Evolutionary conservation across 1,140 invertebrate genomes (phyloP).

Genomic region (Andricus grossulariae): DNA sequence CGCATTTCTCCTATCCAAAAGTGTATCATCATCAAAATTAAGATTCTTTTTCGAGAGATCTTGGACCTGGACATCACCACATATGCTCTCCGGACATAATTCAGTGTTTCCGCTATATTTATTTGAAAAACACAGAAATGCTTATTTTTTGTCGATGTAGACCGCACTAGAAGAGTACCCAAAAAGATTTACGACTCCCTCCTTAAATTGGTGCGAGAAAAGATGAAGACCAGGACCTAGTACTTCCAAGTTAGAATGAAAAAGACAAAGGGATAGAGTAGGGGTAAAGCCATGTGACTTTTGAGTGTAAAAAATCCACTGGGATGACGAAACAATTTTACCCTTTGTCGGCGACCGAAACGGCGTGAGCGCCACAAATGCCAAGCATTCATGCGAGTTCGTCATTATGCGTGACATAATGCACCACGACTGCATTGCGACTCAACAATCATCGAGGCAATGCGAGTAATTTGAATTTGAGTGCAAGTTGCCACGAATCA

Average conservation of each 20-base stretch:
- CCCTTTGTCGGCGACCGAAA: conserved; percentile 33
- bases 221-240: not conserved
- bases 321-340: conserved; percentile 39
- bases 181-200: too few species aligned
- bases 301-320: not conserved
- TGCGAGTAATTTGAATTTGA: conserved; percentile 31
- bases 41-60: too few species aligned
- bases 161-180: too few species aligned
- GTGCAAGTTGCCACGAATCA: conserved; percentile 22
- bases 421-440: conserved; percentile 34
- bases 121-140: too few species aligned
- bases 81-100: too few species aligned
- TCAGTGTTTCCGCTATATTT: too few species aligned
- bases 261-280: not conserved
- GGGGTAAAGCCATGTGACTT: not conserved
- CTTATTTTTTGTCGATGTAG: too few species aligned
- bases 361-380: conserved; percentile 23
- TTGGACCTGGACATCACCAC: too few species aligned
- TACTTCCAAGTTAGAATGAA: not conserved
- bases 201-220: too few species aligned
- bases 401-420: conserved; percentile 48
- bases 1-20: too few species aligned
- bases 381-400: conserved; percentile 42
- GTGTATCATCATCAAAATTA: too few species aligned
- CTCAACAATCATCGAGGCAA: conserved; percentile 31